Base-by-base conservation (phyloP, 2,888 invertebrate genomes). In the Deilephila elpenor region DNA sequence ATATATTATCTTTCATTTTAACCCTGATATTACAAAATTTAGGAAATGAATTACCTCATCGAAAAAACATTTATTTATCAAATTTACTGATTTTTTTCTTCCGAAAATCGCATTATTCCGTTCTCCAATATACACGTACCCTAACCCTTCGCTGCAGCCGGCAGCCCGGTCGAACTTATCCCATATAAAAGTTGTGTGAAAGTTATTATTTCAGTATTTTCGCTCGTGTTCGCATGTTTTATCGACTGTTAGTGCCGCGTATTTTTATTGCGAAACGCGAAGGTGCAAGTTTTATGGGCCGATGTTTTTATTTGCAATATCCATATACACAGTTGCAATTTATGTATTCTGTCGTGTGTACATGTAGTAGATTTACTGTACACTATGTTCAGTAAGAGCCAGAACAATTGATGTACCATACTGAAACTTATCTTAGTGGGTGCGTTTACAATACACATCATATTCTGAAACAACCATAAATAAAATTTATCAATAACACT, bases 151-250 rank as follows among this genome's bases (percentile, higher is more conserved):
- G 25, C 44, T 0, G 17, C 25, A 44, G 25, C 44, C 19, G 37
- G 25, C 17, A 51, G 44, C 20, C 5, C 25, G 44, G 14, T 2
- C 20, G 20, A 64, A 67, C 44, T 67, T 67, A 51, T 51, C 67
- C 44, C 44, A 67, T 67, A 67, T 67, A 67, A 67, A 67, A 67
- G 67, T 67, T 67, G 14, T 14, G 51, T 51, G 17, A 64, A 20
- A 44, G 67, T 17, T 51, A 51, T 51, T 44, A 51, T 67, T 11
- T 11, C 25, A 20, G 5, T 25, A 25, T 67, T 67, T 51, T 5
- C 11, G n/a, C 44, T 17, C 44, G 67, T 25, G 34, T 5, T 44
- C 20, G 67, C 29, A 25, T 51, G 25, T 67, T 51, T 67, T 67
- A 44, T 67, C 64, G 64, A 67, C 20, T 44, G 67, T 25, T 25